Percentiles rank a stretch among this genome's conserved stretches.
Conservation (phyloP, 1,140 invertebrate genomes). For the Drosophila rhopaloa region DNA sequence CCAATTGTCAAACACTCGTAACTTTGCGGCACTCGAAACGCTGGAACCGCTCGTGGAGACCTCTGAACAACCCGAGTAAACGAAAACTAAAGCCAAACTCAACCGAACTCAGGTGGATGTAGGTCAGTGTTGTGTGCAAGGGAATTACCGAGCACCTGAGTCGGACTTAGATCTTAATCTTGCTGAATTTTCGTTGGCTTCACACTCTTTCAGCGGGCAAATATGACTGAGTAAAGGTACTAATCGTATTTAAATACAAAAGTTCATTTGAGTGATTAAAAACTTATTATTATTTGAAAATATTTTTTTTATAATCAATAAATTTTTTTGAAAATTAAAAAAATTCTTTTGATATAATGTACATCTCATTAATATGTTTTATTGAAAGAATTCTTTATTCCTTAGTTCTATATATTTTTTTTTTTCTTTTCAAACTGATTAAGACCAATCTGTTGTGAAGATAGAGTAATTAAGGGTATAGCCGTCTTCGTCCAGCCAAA, state of each 20-base stretch:
- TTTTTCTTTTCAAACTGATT: too few relatives aligned
- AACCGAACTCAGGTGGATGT: conserved; percentile 39
- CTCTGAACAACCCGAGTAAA: conserved; percentile 11
- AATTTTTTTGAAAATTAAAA: too few relatives aligned
- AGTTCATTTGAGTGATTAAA: too few relatives aligned
- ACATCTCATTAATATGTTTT: too few relatives aligned
- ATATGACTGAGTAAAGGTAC: background rate
- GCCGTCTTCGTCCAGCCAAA: background rate
- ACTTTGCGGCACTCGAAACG: conserved; percentile 8
- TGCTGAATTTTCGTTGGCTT: background rate
- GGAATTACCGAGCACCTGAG: conserved; percentile 23
- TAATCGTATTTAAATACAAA: too few relatives aligned
- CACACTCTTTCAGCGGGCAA: background rate
- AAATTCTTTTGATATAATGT: too few relatives aligned
- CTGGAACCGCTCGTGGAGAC: background rate
- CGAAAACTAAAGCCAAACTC: conserved; percentile 19
- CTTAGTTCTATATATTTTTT: too few relatives aligned
- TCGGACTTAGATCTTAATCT: conserved; percentile 21
- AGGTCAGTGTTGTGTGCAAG: conserved; percentile 39
- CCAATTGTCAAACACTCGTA: conserved; percentile 48
- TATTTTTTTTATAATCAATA: too few relatives aligned
- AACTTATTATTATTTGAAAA: too few relatives aligned
- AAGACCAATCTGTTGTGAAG: too few relatives aligned
- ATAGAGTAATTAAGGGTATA: too few relatives aligned
- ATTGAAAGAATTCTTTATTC: too few relatives aligned